Base-by-base conservation (phyloP, 2,113 vertebrate genomes). In the Rhinopomastus cyanomelas region DNA sequence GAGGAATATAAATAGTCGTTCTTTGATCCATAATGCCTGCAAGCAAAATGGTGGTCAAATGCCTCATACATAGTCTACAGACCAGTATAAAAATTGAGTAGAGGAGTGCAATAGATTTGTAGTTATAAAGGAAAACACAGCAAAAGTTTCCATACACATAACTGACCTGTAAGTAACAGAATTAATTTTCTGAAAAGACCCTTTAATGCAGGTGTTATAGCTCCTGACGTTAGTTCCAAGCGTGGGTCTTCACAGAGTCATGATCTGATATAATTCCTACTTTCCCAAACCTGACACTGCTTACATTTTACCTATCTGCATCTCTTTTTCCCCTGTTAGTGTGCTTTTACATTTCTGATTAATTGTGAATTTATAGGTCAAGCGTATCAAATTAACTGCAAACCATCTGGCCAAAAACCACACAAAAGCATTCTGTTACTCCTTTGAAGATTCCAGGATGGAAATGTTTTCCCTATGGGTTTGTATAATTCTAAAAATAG, bases 291-390 rank as follows among this genome's bases (percentile, higher is more conserved):
- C 21, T 82, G 32, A 62, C 67, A 62, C 6, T 1, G 0, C 8
- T 77, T 59, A 64, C 1, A 1, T 68, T 87, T 87, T 57, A 68
- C 6, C 4, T 72, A 30, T n/a, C 6, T 67, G 26, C 27, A 11
- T 39, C 22, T 39, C 46, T 48, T 53, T 37, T 55, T 30, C 9
- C 11, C 49, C 37, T 57, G 14, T 59, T 57, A 76, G 4, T 53
- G 27, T 36, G 9, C 36, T 81, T 55, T 87, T 49, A 57, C 61
- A 69, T 36, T 13, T 8, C 37, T 66, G 25, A 80, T 61, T 62
- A 85, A 59, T 59, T 89, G 37, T 36, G 85, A 69, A 55, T 73
- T 85, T 80, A 42, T 20, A 66, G 52, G 25, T 59, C 55, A 85
- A 87, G 6, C 42, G 53, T 18, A n/a, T 48, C 23, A 74, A 66